These are phyloP conservation scores for Gnatocerus cornutus DNA, from an alignment of 2,888 invertebrate genomes.

Conservation along the genomic window DNA sequence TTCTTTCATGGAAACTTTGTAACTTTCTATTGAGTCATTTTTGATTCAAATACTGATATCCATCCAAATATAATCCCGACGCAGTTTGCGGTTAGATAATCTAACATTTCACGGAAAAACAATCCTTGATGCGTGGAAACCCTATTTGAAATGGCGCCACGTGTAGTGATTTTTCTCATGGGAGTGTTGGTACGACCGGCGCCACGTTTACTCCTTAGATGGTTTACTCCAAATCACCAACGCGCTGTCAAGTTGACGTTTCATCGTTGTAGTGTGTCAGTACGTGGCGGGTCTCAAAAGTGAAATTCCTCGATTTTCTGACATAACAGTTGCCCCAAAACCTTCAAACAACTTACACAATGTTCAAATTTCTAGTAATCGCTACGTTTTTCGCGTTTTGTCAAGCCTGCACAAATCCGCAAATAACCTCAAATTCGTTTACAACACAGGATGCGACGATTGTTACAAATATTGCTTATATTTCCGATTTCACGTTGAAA, in stretches of 20 bases:
- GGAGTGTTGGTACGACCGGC: not conserved
- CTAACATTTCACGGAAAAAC: constrained; percentile 25
- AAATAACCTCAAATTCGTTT: constrained; percentile 86
- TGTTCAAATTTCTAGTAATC: constrained; percentile 13
- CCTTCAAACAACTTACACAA: constrained; percentile 1
- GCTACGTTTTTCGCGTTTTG: constrained; percentile 52
- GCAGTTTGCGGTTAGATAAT: constrained; percentile 33
- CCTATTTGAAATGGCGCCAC: not conserved
- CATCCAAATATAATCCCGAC: constrained; percentile 29
- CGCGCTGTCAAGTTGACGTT: constrained; percentile 25
- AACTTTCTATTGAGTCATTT: constrained; percentile 38
- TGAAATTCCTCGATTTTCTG: constrained; percentile 17
- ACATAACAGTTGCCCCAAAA: constrained; percentile 6
- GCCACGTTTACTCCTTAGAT: constrained; percentile 4
- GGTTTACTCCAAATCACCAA: constrained; percentile 15
- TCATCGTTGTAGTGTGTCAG: constrained; percentile 8
- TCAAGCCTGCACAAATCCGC: constrained; percentile 75
- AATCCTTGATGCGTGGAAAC: not conserved
- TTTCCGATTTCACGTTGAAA: constrained; percentile 90
- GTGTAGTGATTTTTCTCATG: constrained; percentile 1
- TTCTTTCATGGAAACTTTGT: constrained; percentile 27
- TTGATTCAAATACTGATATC: not conserved
- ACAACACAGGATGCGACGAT: constrained; percentile 95
- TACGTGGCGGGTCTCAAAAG: constrained; percentile 28
- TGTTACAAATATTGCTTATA: constrained; percentile 91